phyloP scores from a whole-genome alignment of 2,888 invertebrate genomes.

The Clivina fossor region DNA sequence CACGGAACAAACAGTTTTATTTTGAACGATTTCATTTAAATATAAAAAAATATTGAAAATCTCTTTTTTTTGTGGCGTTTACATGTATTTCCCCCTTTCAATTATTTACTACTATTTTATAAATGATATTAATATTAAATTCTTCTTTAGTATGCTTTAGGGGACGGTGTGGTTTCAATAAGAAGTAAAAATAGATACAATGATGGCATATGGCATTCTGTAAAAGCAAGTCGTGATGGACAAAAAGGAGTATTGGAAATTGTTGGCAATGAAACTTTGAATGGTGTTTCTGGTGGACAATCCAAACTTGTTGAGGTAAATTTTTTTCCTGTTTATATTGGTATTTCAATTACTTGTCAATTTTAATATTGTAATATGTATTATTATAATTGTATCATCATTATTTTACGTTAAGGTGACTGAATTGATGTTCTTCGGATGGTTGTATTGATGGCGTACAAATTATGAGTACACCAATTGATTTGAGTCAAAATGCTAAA shows the following conservation, averaged over 20 bases:
- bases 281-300: slow-evolving; percentile 1
- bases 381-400: slow-evolving; percentile 49
- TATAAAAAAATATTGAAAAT: no score
- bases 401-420: no score
- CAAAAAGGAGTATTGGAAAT: slow-evolving; percentile 68
- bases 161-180: slow-evolving; percentile 62
- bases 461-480: slow-evolving; percentile 73
- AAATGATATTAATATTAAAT: no score
- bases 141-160: slow-evolving; percentile 63
- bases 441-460: slow-evolving; percentile 88
- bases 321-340: background rate
- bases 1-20: background rate
- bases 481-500: slow-evolving; percentile 75
- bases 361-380: background rate
- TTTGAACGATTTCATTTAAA: no score
- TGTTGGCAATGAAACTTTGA: slow-evolving; percentile 56
- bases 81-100: no score
- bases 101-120: no score
- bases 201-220: slow-evolving; percentile 88
- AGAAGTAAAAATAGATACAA: slow-evolving; percentile 70
- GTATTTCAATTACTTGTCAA: background rate
- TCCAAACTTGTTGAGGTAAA: slow-evolving; percentile 9
- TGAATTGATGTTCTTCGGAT: slow-evolving; percentile 89
- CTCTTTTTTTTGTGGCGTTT: no score
- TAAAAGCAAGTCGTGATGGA: slow-evolving; percentile 73